Conservation (phyloP, 1,140 invertebrate species). For the Heterodera schachtii region DNA sequence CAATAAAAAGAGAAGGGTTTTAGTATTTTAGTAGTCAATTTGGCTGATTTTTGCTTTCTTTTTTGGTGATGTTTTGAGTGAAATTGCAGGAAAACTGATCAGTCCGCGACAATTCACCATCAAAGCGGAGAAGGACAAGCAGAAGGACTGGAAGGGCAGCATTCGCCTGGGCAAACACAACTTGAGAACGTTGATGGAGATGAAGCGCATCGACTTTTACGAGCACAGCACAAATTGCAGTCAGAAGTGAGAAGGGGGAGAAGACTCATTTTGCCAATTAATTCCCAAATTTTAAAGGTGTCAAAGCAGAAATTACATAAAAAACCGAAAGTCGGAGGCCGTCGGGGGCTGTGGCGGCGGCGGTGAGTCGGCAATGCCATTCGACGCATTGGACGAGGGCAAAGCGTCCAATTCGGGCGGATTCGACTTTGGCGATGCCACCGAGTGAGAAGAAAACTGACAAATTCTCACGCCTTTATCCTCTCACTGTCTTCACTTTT, state of each 20-base stretch:
- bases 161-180: slow-evolving; percentile 67
- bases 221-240: slow-evolving; percentile 62
- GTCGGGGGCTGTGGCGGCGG: slow-evolving; percentile 7
- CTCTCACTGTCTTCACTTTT: background rate
- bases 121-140: slow-evolving; percentile 67
- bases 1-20: no score
- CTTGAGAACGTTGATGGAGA: slow-evolving; percentile 67
- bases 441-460: background rate
- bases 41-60: background rate
- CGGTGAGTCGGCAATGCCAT: slow-evolving; percentile 3
- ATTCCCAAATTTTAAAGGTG: slow-evolving; percentile 21
- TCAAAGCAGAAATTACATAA: slow-evolving; percentile 53
- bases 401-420: background rate
- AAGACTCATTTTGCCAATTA: background rate
- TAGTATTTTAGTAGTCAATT: background rate
- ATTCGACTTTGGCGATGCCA: slow-evolving; percentile 18
- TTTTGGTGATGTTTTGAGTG: background rate
- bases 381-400: background rate
- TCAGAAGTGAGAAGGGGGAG: slow-evolving; percentile 34
- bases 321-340: slow-evolving; percentile 47
- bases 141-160: slow-evolving; percentile 69
- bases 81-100: slow-evolving; percentile 59
- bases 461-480: background rate
- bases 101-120: slow-evolving; percentile 67
- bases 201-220: slow-evolving; percentile 66